phyloP scores from a whole-genome alignment of 2,888 invertebrate genomes.

The Anarsia innoxiella region DNA sequence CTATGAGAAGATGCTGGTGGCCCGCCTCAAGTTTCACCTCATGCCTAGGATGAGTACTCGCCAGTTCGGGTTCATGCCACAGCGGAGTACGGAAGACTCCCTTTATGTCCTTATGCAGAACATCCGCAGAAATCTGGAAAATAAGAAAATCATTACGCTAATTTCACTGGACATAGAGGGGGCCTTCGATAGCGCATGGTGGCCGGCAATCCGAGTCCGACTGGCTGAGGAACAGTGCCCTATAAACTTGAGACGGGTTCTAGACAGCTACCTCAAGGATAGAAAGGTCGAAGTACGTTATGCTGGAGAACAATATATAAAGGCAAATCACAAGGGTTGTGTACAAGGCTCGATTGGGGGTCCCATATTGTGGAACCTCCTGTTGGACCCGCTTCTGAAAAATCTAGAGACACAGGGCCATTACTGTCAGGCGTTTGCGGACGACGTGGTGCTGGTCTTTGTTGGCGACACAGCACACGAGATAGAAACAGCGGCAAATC shows the following conservation, averaged over 20 bases:
- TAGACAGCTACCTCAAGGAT: constrained; percentile 7
- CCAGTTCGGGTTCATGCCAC: constrained; percentile 2
- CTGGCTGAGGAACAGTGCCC: constrained; percentile 13
- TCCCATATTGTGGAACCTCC: background rate
- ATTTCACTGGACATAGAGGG: constrained; percentile 5
- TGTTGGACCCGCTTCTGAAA: background rate
- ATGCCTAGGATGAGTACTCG: background rate
- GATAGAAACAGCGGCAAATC: background rate
- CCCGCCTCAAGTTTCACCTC: background rate
- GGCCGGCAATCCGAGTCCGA: constrained; percentile 14
- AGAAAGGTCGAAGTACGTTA: background rate
- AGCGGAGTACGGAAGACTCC: constrained; percentile 4
- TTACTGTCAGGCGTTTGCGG: constrained; percentile 1
- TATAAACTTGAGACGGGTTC: constrained; percentile 7
- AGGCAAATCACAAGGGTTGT: background rate
- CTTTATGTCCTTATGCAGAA: constrained; percentile 7
- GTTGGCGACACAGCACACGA: background rate
- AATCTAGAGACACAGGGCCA: background rate
- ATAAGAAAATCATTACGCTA: background rate
- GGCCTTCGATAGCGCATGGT: constrained; percentile 11
- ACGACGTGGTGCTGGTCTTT: background rate
- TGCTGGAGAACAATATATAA: background rate
- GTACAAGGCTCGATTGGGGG: constrained; percentile 2
- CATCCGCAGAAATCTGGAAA: background rate
- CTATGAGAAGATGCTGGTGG: constrained; percentile 1